Conservation (phyloP, 2,888 invertebrate genomes). For the Drosophila ustulata region DNA sequence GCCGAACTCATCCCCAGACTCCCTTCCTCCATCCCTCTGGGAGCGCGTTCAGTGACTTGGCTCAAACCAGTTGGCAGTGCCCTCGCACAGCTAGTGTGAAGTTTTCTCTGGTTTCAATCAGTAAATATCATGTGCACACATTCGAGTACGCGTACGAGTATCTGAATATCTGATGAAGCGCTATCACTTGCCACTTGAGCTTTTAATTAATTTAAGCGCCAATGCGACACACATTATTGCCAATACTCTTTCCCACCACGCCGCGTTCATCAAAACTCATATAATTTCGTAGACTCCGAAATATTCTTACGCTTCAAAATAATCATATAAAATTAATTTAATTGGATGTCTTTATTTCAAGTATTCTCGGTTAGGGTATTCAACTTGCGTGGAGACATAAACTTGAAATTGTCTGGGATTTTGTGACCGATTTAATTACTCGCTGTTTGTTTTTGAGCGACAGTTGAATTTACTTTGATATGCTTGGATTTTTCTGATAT, state of each 20-base stretch:
- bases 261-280: too few species aligned
- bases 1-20: background rate
- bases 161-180: conserved; percentile 22
- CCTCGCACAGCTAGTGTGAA: conserved; percentile 45
- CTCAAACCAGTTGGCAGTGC: conserved; percentile 59
- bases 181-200: conserved; percentile 44
- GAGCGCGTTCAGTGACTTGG: conserved; percentile 37
- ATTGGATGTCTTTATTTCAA: background rate
- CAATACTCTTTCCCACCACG: background rate
- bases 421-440: conserved; percentile 50
- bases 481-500: conserved; percentile 8
- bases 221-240: conserved; percentile 16
- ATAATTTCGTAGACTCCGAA: background rate
- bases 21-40: conserved; percentile 1
- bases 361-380: conserved; percentile 20
- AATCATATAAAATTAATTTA: background rate
- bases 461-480: conserved; percentile 22
- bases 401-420: conserved; percentile 28
- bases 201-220: conserved; percentile 51
- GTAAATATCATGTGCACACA: conserved; percentile 26
- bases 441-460: conserved; percentile 24
- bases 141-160: background rate
- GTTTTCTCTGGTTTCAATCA: conserved; percentile 54
- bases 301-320: background rate
- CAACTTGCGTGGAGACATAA: conserved; percentile 1